Evolutionary conservation across 2,797 vertebrate species (phyloP).

Genomic region (Austrolebias charrua): DNA sequence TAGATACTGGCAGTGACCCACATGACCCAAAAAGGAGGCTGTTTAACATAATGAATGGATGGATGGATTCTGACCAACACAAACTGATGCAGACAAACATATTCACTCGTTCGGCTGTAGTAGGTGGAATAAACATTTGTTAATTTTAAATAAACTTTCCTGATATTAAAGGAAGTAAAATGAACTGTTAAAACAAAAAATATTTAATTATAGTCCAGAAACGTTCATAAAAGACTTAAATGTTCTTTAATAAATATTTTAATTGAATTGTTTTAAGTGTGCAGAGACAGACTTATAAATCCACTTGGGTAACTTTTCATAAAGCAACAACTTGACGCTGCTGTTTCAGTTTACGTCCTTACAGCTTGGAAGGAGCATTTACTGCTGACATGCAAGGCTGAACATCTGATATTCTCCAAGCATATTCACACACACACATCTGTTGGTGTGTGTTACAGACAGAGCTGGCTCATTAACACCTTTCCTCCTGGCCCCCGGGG

Average conservation of each 20-base stretch:
- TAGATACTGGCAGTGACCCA: too few species aligned
- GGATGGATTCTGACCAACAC: too few species aligned
- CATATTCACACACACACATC: neutral
- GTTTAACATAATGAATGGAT: too few species aligned
- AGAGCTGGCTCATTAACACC: constrained; percentile 30
- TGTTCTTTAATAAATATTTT: constrained; percentile 5
- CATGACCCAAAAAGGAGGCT: too few species aligned
- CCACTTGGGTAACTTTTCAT: constrained; percentile 24
- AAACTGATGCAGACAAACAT: too few species aligned
- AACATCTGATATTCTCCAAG: constrained; percentile 6
- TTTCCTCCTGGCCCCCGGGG: constrained; percentile 16
- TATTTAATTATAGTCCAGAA: neutral
- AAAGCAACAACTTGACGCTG: constrained; percentile 3
- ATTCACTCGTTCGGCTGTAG: too few species aligned
- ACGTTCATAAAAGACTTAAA: constrained; percentile 2
- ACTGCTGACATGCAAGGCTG: constrained; percentile 19
- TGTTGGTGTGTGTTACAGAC: neutral
- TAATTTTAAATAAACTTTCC: too few species aligned
- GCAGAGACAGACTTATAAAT: constrained; percentile 8
- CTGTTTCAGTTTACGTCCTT: constrained; percentile 12
- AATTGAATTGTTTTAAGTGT: neutral
- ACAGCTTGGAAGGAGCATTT: constrained; percentile 11
- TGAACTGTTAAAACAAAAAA: neutral
- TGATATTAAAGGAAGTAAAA: neutral
- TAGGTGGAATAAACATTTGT: too few species aligned